Evolutionary conservation across 1,140 invertebrate genomes (phyloP), one percentile per base, ranked within the genome.

Genomic region (Dendroctonus ponderosae): DNA sequence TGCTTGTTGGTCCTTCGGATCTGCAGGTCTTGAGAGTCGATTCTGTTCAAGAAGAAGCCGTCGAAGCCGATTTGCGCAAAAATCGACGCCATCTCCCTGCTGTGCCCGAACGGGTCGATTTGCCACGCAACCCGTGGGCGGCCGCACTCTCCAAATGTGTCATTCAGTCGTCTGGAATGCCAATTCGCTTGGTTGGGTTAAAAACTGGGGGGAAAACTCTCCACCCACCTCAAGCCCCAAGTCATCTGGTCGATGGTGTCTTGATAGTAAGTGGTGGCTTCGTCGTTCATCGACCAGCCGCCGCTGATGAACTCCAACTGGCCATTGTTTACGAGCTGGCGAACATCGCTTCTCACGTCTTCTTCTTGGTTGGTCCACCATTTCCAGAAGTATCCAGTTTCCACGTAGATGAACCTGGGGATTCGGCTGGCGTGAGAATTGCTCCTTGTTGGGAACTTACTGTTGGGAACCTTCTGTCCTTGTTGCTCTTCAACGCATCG

Each of bases 221-320:
- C 0, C 41, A 56, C 53, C 26, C n/a, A 85, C 83, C 82, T 80
- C 9, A 85, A 74, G 14, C 84, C 85, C 82, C 82, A 85, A 49
- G 85, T 83, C 79, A 91, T 90, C 76, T 93, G 90, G 75, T 95
- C 92, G 70, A 95, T 90, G 11, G 91, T 89, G 48, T 87, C 87
- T 52, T 86, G 84, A 74, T 94, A 95, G 78, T 93, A 89, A 6
- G 86, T 82, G 0, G 86, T 80, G 0, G 91, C 91, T 76, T 94
- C 92, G 76, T 94, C 92, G 77, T 93, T 90, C 89, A 91, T 90
- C 65, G 83, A 85, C 87, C 87, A 90, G 3, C 83, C 84, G 0
- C 88, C 89, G 6, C 83, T 84, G 59, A 86, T 87, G 74, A 94
- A 90, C 78, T 93, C 90, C 8, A 94, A 77, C 46, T 86, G 84